These are phyloP conservation scores for Anastrepha obliqua DNA, from an alignment of 1,140 invertebrate genomes.

Conservation along the genomic window DNA sequence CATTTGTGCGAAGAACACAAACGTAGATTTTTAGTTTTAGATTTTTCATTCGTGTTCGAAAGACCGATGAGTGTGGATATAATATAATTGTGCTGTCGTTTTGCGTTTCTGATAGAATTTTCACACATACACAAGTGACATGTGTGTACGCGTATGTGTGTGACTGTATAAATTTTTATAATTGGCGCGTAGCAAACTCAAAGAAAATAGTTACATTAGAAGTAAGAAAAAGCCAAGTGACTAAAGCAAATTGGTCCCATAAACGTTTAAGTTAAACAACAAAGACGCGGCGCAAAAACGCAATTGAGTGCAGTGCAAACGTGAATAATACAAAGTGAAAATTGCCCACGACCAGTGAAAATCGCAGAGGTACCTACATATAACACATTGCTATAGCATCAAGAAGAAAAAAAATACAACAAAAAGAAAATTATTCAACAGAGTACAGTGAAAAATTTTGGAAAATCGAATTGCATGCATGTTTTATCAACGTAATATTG, in stretches of 20 bases:
- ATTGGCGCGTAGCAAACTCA: neutral
- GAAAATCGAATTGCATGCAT: neutral
- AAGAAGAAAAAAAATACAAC: neutral
- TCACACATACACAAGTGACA: neutral
- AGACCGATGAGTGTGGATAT: neutral
- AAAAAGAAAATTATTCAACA: no score
- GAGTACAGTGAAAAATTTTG: no score
- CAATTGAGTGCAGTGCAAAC: constrained; percentile 5
- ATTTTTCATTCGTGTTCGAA: neutral
- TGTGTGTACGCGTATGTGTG: neutral
- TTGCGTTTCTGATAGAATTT: neutral
- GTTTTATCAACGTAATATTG: constrained; percentile 7
- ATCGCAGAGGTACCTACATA: neutral
- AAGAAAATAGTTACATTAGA: constrained; percentile 14
- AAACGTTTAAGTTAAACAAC: neutral
- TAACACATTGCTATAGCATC: neutral
- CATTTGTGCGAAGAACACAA: neutral
- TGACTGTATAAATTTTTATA: neutral
- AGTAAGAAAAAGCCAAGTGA: constrained; percentile 15
- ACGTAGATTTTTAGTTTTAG: no score
- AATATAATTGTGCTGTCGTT: neutral
- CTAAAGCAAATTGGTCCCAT: neutral
- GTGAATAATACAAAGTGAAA: neutral
- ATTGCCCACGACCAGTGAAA: no score
- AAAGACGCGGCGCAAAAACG: neutral